Evolutionary conservation across 2,797 vertebrate genomes (phyloP).

Genomic region (Carduelis carduelis): DNA sequence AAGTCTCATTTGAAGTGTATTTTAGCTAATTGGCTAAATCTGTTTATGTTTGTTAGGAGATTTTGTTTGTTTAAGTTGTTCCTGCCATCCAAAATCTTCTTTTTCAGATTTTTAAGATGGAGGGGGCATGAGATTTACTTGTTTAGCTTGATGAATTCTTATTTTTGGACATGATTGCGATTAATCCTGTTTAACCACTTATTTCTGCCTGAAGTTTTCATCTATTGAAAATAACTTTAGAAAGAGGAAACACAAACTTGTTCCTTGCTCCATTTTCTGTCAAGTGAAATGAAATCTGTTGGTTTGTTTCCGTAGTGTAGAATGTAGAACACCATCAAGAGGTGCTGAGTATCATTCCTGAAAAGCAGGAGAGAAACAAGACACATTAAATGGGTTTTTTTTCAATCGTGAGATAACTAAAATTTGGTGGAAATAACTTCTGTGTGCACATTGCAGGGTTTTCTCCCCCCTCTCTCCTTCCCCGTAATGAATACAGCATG

Average conservation of each 20-base stretch:
- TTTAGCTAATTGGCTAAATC: background rate
- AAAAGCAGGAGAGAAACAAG: background rate
- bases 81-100: background rate
- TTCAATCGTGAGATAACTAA: background rate
- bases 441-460: background rate
- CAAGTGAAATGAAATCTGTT: background rate
- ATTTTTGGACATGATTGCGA: background rate
- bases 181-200: background rate
- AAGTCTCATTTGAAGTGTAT: background rate
- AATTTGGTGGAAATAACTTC: conserved; percentile 15
- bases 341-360: background rate
- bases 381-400: background rate
- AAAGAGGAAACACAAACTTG: background rate
- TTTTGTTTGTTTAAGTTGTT: background rate
- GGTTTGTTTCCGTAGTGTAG: background rate
- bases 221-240: background rate
- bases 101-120: background rate
- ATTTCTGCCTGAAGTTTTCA: background rate
- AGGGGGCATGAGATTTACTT: background rate
- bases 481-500: conserved; percentile 5
- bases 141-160: background rate
- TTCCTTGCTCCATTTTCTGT: background rate
- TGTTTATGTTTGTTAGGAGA: background rate
- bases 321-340: background rate
- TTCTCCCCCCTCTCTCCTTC: background rate